These are phyloP conservation scores for Trichopria drosophilae DNA, from an alignment of 2,888 invertebrate species.

Conservation along the genomic window DNA sequence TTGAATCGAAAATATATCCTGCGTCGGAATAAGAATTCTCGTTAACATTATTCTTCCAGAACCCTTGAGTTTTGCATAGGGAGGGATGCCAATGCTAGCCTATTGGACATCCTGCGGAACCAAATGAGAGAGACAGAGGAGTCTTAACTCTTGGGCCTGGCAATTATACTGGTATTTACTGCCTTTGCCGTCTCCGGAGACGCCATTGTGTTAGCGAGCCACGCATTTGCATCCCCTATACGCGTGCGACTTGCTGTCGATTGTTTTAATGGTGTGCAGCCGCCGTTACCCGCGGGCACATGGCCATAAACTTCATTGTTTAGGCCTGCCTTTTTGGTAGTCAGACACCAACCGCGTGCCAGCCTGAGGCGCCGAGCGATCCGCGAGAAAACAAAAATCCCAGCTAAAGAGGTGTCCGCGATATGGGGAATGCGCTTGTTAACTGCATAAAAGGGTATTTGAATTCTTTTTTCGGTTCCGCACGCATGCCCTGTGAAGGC, in stretches of 20 bases:
- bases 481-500: too few species aligned
- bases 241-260: constrained; percentile 43
- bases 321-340: constrained; percentile 51
- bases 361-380: constrained; percentile 26
- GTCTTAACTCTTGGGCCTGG: constrained; percentile 47
- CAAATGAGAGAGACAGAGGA: too few species aligned
- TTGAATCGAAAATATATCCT: too few species aligned
- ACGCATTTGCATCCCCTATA: constrained; percentile 50
- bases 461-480: too few species aligned
- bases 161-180: constrained; percentile 58
- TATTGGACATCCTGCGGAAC: too few species aligned
- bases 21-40: too few species aligned
- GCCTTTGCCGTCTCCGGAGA: constrained; percentile 45
- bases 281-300: constrained; percentile 38
- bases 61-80: too few species aligned
- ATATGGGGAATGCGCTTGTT: too few species aligned
- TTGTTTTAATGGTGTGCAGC: constrained; percentile 52
- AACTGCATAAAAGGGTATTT: too few species aligned
- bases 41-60: too few species aligned
- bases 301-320: constrained; percentile 56
- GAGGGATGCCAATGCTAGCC: too few species aligned
- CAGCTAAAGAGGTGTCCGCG: constrained; percentile 32
- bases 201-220: constrained; percentile 49
- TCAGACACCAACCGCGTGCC: constrained; percentile 22
- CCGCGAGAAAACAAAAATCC: constrained; percentile 30